These are phyloP conservation scores for Drosophila teissieri DNA, from an alignment of 1,140 invertebrate species.

Conservation along the genomic window DNA sequence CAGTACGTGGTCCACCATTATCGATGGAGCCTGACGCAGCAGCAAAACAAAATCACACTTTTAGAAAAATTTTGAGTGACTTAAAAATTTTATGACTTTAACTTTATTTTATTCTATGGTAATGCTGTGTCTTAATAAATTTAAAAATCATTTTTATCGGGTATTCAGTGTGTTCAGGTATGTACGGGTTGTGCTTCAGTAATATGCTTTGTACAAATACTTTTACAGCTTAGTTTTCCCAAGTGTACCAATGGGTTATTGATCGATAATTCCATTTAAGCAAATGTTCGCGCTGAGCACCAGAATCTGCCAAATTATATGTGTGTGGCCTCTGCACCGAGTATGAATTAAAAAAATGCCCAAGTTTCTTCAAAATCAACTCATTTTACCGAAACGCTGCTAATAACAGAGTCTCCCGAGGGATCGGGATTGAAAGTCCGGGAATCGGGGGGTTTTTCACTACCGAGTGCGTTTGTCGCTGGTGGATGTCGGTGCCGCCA, in stretches of 20 bases:
- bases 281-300: constrained; percentile 77
- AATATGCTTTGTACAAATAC: too few species aligned
- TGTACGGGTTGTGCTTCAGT: too few species aligned
- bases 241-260: constrained; percentile 64
- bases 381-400: constrained; percentile 51
- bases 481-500: constrained; percentile 29
- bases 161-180: too few species aligned
- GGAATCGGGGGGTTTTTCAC: constrained; percentile 2
- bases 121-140: too few species aligned
- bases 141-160: too few species aligned
- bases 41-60: constrained; percentile 21
- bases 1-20: constrained; percentile 49
- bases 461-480: constrained; percentile 56
- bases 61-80: background rate
- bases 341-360: constrained; percentile 58
- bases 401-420: constrained; percentile 60
- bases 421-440: constrained; percentile 10
- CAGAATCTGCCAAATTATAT: constrained; percentile 80
- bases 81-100: background rate
- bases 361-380: constrained; percentile 61
- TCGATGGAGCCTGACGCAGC: constrained; percentile 58
- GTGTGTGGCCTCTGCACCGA: constrained; percentile 26
- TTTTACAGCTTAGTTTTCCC: background rate
- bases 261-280: constrained; percentile 82
- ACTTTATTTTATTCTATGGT: background rate